Evolutionary conservation across 2,797 vertebrate species (phyloP).

Genomic region (Myotis daubentonii): DNA sequence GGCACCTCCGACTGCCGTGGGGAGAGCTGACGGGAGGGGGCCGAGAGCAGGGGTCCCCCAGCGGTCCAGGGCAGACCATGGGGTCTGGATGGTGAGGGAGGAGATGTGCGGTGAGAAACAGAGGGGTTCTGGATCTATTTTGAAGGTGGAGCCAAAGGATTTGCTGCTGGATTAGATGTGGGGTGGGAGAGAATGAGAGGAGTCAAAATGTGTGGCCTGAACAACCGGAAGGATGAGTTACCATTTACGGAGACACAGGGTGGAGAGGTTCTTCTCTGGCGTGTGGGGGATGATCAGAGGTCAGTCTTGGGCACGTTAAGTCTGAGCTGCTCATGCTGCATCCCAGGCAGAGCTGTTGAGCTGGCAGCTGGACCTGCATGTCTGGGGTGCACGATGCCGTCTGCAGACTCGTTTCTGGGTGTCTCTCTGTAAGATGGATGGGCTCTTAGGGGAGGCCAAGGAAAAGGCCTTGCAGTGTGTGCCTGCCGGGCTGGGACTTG

Average conservation of each 20-base stretch:
- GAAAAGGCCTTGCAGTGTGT: background rate
- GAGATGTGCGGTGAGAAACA: background rate
- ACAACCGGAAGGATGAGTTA: background rate
- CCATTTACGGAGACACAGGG: background rate
- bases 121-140: background rate
- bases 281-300: background rate
- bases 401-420: background rate
- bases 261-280: background rate
- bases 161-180: background rate
- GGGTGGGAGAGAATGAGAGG: background rate
- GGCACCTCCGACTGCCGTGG: background rate
- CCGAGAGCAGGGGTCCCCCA: too few species aligned
- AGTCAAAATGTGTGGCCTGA: background rate
- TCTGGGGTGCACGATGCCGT: background rate
- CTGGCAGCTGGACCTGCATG: background rate
- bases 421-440: background rate
- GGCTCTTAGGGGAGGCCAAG: accelerated
- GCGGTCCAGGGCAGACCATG: background rate
- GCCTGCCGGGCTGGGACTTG: background rate
- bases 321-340: background rate
- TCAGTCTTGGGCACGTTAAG: background rate
- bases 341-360: background rate
- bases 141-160: background rate
- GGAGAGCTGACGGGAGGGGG: background rate
- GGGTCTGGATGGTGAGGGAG: background rate